Evolutionary conservation across 1,140 invertebrate genomes (phyloP).

Genomic region (Scaptodrosophila lebanonensis): DNA sequence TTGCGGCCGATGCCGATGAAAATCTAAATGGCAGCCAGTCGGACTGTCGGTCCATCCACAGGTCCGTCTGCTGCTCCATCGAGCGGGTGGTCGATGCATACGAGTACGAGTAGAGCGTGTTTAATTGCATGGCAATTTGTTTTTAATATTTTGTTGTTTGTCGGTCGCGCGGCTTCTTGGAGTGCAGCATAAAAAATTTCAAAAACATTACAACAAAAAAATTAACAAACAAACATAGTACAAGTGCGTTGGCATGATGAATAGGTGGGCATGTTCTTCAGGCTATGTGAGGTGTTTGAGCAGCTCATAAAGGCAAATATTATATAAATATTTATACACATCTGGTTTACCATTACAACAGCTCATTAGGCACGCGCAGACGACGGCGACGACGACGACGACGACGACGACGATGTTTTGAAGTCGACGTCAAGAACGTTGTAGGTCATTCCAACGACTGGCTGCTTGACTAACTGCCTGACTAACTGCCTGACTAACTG

Average conservation of each 20-base stretch:
- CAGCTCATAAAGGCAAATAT: background rate
- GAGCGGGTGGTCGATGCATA: background rate
- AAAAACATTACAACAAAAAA: background rate
- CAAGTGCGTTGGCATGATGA: slow-evolving; percentile 34
- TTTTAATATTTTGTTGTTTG: too few species aligned
- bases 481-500: slow-evolving; percentile 18
- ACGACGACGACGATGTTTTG: slow-evolving; percentile 24
- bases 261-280: slow-evolving; percentile 1
- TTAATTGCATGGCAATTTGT: slow-evolving; percentile 74
- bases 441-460: slow-evolving; percentile 53
- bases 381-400: slow-evolving; percentile 20
- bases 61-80: background rate
- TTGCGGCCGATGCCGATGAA: slow-evolving; percentile 14
- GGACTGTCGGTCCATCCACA: slow-evolving; percentile 2
- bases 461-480: slow-evolving; percentile 54
- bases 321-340: slow-evolving; percentile 19
- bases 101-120: slow-evolving; percentile 49
- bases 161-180: too few species aligned
- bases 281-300: background rate
- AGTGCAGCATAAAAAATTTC: too few species aligned
- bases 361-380: slow-evolving; percentile 74
- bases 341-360: slow-evolving; percentile 64
- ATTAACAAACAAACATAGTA: too few species aligned
- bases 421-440: slow-evolving; percentile 34
- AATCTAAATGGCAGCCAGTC: slow-evolving; percentile 43